Evolutionary conservation across 1,140 invertebrate genomes (phyloP).

Genomic region (Araneus ventricosus): DNA sequence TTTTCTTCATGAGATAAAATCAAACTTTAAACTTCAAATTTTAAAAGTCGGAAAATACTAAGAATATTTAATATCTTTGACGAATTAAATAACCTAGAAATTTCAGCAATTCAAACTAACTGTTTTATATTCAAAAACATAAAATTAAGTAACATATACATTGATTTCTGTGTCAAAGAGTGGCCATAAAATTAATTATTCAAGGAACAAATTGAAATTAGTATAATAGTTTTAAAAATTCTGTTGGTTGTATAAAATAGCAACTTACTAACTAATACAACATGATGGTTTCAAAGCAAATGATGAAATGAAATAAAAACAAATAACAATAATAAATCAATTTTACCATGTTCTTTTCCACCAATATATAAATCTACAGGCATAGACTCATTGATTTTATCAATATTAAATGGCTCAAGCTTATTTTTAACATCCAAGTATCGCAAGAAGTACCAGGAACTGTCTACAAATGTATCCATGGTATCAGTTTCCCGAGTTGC

Average conservation of each 20-base stretch:
- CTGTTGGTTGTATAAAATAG: not conserved
- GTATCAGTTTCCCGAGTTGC: slow-evolving; percentile 96
- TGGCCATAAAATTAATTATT: no score
- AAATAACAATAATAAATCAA: not conserved
- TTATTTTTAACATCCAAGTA: slow-evolving; percentile 93
- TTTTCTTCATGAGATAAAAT: no score
- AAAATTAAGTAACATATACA: no score
- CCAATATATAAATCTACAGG: slow-evolving; percentile 98
- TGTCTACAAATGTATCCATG: slow-evolving; percentile 99
- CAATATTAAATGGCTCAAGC: slow-evolving; percentile 85
- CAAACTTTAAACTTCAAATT: no score
- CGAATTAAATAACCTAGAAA: no score
- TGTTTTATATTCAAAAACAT: no score
- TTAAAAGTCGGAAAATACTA: no score
- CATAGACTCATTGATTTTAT: slow-evolving; percentile 84
- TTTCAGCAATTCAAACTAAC: no score
- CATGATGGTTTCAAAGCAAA: not conserved
- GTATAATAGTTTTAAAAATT: no score
- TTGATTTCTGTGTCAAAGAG: no score
- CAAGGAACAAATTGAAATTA: no score
- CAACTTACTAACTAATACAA: not conserved
- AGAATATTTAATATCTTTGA: no score
- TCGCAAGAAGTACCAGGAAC: slow-evolving; percentile 98
- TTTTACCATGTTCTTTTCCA: slow-evolving; percentile 95
- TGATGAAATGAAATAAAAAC: not conserved